These are phyloP conservation scores for Volucella inanis DNA, from an alignment of 2,888 invertebrate species.

Conservation along the genomic window DNA sequence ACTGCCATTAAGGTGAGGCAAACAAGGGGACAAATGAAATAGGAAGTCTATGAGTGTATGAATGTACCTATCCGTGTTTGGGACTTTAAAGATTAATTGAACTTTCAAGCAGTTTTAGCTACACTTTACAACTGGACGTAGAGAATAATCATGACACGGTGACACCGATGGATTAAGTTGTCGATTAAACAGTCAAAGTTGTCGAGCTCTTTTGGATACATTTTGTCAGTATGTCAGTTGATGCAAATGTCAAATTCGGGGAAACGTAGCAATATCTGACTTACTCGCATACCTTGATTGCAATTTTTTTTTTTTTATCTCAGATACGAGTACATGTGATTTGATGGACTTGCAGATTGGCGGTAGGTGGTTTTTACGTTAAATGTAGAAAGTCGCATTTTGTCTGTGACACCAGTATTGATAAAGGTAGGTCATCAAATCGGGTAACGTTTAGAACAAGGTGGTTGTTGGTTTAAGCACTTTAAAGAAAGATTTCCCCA, in stretches of 20 bases:
- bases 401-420: too few species aligned
- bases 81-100: constrained; percentile 40
- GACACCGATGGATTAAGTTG: constrained; percentile 68
- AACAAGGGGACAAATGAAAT: constrained; percentile 55
- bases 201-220: background rate
- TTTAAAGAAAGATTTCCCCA: too few species aligned
- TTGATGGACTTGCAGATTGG: too few species aligned
- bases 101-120: constrained; percentile 26
- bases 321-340: too few species aligned
- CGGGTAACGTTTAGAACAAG: too few species aligned
- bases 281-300: constrained; percentile 12
- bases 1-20: constrained; percentile 65
- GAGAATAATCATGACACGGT: constrained; percentile 48
- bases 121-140: background rate
- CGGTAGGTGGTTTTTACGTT: too few species aligned
- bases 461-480: too few species aligned
- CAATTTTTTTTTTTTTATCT: too few species aligned
- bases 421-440: too few species aligned
- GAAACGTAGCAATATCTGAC: constrained; percentile 45
- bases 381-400: too few species aligned
- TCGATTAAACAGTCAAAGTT: constrained; percentile 25
- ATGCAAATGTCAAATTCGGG: constrained; percentile 43
- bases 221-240: constrained; percentile 19
- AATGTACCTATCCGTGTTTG: background rate
- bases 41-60: constrained; percentile 38